Conservation (phyloP, 1,140 invertebrate genomes). For the Aricia agestis region DNA sequence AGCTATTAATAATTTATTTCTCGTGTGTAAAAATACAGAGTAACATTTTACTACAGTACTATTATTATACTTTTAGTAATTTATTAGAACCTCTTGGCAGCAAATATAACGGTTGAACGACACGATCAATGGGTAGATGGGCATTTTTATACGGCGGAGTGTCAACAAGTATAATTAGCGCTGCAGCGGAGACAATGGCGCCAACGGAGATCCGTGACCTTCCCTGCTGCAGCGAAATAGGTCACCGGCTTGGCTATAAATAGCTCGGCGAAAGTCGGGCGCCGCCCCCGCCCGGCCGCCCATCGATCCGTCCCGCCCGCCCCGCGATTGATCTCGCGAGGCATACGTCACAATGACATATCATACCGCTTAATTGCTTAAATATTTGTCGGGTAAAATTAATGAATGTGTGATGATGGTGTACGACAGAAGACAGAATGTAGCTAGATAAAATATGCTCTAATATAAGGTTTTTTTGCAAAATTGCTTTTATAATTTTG, state of each 20-base stretch:
- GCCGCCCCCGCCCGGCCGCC: constrained; percentile 58
- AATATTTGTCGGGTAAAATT: constrained; percentile 2
- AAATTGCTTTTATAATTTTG: no score
- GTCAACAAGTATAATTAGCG: constrained; percentile 74
- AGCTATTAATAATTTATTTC: no score
- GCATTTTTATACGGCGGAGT: constrained; percentile 55
- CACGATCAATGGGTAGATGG: constrained; percentile 38
- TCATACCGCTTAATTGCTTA: constrained; percentile 9
- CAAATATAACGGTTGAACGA: background rate
- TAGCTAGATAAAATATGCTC: background rate
- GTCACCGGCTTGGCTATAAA: constrained; percentile 75
- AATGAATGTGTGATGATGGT: constrained; percentile 3
- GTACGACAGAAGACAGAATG: background rate
- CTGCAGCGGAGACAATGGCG: constrained; percentile 73
- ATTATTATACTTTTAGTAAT: no score
- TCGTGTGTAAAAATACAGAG: no score
- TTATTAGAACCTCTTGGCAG: no score
- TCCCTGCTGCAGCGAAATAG: constrained; percentile 73
- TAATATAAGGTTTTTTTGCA: no score
- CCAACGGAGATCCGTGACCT: constrained; percentile 72
- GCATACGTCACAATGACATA: constrained; percentile 12
- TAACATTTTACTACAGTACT: no score
- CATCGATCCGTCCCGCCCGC: constrained; percentile 49
- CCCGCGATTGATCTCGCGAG: constrained; percentile 17
- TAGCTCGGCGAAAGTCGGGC: constrained; percentile 72